A percentile compares a stretch with the other conserved stretches of the same genome.
phyloP scores from a whole-genome alignment of 53 echinoderm and acorn worm genomes.

The Hippasteria phrygiana region DNA sequence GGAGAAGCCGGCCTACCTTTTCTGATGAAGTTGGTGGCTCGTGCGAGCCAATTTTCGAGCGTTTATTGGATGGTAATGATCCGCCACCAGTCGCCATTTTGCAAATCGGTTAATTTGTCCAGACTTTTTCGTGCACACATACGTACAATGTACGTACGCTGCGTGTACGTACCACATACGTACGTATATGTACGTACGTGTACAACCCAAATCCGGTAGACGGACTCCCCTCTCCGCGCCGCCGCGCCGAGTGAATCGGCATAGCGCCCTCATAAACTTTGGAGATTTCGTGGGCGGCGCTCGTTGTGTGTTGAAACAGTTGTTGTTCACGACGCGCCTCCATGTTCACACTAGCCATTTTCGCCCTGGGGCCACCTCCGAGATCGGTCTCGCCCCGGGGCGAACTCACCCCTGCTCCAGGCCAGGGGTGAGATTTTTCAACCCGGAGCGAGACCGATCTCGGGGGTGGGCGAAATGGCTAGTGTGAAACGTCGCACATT shows the following conservation, averaged over 20 bases:
- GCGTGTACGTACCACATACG: neutral
- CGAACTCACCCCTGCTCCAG: too few species aligned
- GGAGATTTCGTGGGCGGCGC: too few species aligned
- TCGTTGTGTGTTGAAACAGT: too few species aligned
- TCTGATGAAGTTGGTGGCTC: slow-evolving; percentile 34
- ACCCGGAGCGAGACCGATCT: too few species aligned
- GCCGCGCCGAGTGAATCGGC: neutral
- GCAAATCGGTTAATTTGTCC: neutral
- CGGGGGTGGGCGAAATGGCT: too few species aligned
- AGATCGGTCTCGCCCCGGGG: too few species aligned
- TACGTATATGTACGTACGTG: neutral
- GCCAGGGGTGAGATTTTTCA: too few species aligned
- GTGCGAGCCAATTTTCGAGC: slow-evolving; percentile 14
- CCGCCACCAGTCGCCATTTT: slow-evolving; percentile 51
- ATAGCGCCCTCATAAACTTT: neutral
- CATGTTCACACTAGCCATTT: too few species aligned
- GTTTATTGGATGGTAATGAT: slow-evolving; percentile 24
- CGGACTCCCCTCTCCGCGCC: too few species aligned
- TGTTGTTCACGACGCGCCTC: too few species aligned
- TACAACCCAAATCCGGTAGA: neutral
- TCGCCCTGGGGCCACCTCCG: too few species aligned
- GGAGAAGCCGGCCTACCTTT: slow-evolving; percentile 27
- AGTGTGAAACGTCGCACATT: too few species aligned
- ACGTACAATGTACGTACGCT: neutral
- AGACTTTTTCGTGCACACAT: neutral